These are phyloP conservation scores for Bombus pyrosoma DNA, from an alignment of 1,140 invertebrate species.

Conservation along the genomic window DNA sequence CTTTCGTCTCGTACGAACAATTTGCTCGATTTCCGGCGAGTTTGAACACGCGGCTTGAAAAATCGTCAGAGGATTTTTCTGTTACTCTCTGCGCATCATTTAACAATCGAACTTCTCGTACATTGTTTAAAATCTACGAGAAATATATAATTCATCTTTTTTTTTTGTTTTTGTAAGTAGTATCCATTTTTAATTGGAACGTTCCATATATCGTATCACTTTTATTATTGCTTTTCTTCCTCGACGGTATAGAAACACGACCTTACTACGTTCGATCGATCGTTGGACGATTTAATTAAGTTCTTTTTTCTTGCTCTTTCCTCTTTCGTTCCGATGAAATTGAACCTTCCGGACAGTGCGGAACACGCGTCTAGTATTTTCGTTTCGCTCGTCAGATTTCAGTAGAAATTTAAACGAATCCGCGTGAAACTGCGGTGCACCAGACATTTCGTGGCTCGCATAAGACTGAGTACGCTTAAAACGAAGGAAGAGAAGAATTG, in stretches of 20 bases:
- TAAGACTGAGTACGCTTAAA: conserved; percentile 60
- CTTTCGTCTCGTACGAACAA: background rate
- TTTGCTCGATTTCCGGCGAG: background rate
- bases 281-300: conserved; percentile 11
- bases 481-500: conserved; percentile 14
- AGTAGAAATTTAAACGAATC: conserved; percentile 18
- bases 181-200: background rate
- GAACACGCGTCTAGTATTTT: conserved; percentile 16
- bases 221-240: background rate
- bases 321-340: conserved; percentile 1
- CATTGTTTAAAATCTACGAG: background rate
- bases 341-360: background rate
- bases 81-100: background rate
- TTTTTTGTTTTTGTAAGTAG: background rate
- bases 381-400: conserved; percentile 39
- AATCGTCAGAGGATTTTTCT: background rate
- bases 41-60: background rate
- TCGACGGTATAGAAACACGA: background rate
- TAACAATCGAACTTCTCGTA: background rate
- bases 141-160: too few species aligned
- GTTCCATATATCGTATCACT: background rate
- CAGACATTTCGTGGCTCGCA: conserved; percentile 44
- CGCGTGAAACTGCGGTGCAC: conserved; percentile 44
- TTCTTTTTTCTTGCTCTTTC: conserved; percentile 5
- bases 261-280: conserved; percentile 1